Evolutionary conservation across 2,113 vertebrate species (phyloP).

Genomic region (Poeciliopsis prolifica): DNA sequence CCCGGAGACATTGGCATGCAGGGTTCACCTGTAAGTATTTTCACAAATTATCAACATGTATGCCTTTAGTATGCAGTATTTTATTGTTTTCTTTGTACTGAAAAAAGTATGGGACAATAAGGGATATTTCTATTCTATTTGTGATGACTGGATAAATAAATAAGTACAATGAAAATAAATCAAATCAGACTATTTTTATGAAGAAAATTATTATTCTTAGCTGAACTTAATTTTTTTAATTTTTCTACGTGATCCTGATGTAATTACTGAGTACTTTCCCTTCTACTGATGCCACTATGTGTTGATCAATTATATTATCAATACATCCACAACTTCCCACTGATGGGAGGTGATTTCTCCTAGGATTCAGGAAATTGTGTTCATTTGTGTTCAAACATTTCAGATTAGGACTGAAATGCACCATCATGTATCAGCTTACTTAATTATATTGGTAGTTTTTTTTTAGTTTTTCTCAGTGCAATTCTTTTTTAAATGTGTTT

Average conservation of each 20-base stretch:
- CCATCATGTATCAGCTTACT: not conserved
- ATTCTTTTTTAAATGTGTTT: not conserved
- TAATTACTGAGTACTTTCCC: no score
- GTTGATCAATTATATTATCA: not conserved
- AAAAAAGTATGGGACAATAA: no score
- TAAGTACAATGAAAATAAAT: not conserved
- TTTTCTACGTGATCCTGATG: not conserved
- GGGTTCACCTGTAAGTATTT: constrained; percentile 88
- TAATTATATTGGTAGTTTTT: no score
- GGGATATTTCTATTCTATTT: no score
- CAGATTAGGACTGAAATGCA: not conserved
- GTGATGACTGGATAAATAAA: not conserved
- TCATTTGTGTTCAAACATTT: not conserved
- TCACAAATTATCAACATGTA: not conserved
- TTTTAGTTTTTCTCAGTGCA: not conserved
- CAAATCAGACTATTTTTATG: no score
- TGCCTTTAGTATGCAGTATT: no score
- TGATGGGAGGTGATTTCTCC: not conserved
- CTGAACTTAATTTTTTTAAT: not conserved
- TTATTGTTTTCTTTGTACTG: no score
- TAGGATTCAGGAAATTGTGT: not conserved
- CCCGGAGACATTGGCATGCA: constrained; percentile 87
- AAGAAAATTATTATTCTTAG: not conserved
- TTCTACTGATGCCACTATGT: not conserved
- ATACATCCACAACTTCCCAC: not conserved